phyloP scores from a whole-genome alignment of 64 coral and sea anemone species.

The Acropora tenuis region DNA sequence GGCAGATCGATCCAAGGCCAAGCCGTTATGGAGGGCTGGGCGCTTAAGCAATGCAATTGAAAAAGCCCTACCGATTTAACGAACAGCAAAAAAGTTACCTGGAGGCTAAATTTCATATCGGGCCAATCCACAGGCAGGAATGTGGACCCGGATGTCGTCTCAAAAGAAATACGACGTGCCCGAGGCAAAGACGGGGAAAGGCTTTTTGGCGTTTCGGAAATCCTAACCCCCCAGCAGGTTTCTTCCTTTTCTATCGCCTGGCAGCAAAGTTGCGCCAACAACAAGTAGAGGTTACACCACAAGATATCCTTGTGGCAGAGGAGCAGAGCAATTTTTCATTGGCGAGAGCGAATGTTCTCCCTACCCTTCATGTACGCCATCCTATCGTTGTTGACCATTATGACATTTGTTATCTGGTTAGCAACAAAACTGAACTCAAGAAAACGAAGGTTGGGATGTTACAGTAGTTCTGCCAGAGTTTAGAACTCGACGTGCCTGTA shows the following conservation, averaged over 20 bases:
- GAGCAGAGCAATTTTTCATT: conserved; percentile 43
- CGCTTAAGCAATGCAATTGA: conserved; percentile 38
- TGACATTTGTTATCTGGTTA: conserved; percentile 38
- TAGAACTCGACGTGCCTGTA: conserved; percentile 8
- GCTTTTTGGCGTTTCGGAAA: conserved; percentile 51
- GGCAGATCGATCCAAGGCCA: background rate
- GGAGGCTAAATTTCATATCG: conserved; percentile 50
- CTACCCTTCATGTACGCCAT: conserved; percentile 21
- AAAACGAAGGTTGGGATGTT: conserved; percentile 42
- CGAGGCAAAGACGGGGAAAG: conserved; percentile 31
- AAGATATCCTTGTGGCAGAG: conserved; percentile 27
- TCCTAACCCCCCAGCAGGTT: conserved; percentile 57
- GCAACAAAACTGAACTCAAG: background rate
- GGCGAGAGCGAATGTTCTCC: conserved; percentile 26
- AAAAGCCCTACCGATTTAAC: conserved; percentile 53
- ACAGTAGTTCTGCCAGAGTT: conserved; percentile 16
- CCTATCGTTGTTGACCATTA: conserved; percentile 54
- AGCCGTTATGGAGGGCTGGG: conserved; percentile 16
- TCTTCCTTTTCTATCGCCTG: conserved; percentile 59
- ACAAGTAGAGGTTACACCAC: conserved; percentile 21
- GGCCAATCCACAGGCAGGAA: conserved; percentile 51
- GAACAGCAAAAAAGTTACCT: conserved; percentile 55
- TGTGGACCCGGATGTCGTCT: conserved; percentile 39
- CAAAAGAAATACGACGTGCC: conserved; percentile 62
- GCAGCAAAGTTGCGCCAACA: conserved; percentile 50